A percentile compares a stretch with the other conserved stretches of the same genome.
Conservation (phyloP, 2,113 vertebrate genomes). For the Rhabdornis inornatus region DNA sequence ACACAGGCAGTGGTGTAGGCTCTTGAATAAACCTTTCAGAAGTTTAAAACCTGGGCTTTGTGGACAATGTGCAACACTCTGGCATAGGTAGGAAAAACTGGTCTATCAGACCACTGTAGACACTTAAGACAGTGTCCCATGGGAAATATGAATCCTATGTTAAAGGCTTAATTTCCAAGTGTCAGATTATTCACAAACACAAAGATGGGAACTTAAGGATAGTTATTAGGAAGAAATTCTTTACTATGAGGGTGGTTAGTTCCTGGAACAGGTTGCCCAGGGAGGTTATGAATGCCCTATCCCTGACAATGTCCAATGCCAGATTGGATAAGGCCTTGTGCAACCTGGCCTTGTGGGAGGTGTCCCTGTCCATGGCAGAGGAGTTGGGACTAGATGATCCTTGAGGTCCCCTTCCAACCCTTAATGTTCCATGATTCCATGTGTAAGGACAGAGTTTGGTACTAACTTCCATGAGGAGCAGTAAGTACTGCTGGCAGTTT, state of each 20-base stretch:
- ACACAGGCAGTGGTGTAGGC: background rate
- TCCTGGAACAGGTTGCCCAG: background rate
- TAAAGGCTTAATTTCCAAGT: background rate
- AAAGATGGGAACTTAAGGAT: background rate
- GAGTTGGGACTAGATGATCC: background rate
- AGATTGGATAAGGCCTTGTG: rapidly evolving
- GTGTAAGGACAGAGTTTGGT: background rate
- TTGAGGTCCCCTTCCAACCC: background rate
- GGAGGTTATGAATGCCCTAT: background rate
- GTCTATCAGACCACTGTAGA: background rate
- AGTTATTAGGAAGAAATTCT: background rate
- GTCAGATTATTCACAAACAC: background rate
- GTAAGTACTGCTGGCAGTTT: background rate
- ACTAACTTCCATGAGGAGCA: background rate
- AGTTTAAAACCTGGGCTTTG: background rate
- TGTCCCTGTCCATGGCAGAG: background rate
- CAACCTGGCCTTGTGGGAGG: background rate
- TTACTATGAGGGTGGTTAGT: background rate
- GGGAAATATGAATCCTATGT: background rate
- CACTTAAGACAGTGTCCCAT: background rate
- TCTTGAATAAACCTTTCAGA: background rate
- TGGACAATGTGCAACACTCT: background rate
- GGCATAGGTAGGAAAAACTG: background rate
- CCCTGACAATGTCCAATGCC: background rate
- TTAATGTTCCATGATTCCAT: background rate